Evolutionary conservation across 2,113 vertebrate species (phyloP).

Genomic region (Gadus chalcogrammus): DNA sequence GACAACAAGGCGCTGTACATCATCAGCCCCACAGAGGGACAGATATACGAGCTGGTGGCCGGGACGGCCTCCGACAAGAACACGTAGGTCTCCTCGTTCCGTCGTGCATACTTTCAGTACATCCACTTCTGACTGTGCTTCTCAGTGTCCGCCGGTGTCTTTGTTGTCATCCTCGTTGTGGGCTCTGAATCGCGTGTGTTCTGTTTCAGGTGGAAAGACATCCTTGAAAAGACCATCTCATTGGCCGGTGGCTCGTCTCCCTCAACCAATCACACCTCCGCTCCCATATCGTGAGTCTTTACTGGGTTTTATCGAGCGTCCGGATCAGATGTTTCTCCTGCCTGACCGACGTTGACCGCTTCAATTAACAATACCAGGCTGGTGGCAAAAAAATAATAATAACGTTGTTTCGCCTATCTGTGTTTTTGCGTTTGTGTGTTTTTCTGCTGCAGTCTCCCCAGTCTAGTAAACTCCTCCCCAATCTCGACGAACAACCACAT

Average conservation of each 20-base stretch:
- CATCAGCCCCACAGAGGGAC: conserved; percentile 89
- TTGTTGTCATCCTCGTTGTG: background rate
- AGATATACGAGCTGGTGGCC: conserved; percentile 92
- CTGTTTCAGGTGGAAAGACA: conserved; percentile 67
- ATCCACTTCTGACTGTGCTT: no score
- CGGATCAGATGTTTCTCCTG: no score
- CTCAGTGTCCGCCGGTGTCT: no score
- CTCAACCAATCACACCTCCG: conserved; percentile 46
- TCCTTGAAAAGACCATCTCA: conserved; percentile 68
- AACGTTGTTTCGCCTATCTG: background rate
- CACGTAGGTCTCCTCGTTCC: conserved; percentile 64
- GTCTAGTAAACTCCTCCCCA: conserved; percentile 41
- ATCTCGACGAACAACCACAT: conserved; percentile 29
- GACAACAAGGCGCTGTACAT: conserved; percentile 91
- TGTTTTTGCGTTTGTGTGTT: background rate
- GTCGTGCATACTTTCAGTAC: no score
- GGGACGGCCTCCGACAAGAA: conserved; percentile 83
- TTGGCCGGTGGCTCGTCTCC: conserved; percentile 36
- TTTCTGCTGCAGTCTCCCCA: conserved; percentile 41
- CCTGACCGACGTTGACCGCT: no score
- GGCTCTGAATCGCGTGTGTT: background rate
- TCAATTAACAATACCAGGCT: no score
- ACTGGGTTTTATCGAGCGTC: no score
- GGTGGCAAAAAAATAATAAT: no score
- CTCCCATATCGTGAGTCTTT: conserved; percentile 56